Evolutionary conservation across 2,888 invertebrate genomes (phyloP), one percentile per base, ranked within the genome.

Genomic region (Exephanes ischioxanthus): DNA sequence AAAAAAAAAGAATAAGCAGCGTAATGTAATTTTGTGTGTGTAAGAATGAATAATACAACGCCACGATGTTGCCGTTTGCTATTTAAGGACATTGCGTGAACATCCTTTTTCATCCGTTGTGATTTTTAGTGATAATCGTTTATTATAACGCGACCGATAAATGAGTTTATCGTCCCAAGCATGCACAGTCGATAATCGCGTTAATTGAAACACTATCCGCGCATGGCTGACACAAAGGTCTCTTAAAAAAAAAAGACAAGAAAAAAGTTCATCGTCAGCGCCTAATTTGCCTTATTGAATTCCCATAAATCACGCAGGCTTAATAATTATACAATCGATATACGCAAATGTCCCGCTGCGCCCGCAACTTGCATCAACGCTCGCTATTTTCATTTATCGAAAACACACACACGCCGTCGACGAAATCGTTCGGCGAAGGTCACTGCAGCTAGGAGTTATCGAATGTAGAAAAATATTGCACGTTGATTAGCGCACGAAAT

Each of bases 41-140:
- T 85, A 84, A 78, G 86, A 88, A 86, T 88, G 89, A 87, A 86
- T 87, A 85, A 84, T 84, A 86, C 86, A 84, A 66, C 68, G 58
- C 67, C 53, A 77, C 45, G 37, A 84, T 78, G 78, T 85, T 80
- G 61, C 33, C 82, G 73, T 80, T 55, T 72, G 63, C 66, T 37
- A 55, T 75, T 68, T 26, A 61, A 70, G 51, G 45, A 70, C 22
- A 70, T 70, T 45, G 68, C 33, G 51, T n/a, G 51, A 58, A 58
- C 73, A 67, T 73, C 37, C 75, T 80, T 72, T 63, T 79, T 68
- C 66, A 72, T 33, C 45, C 67, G 78, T 83, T 76, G 79, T 63
- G 51, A 73, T 81, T 72, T 67, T 30, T 19, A 78, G 78, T 37
- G 37, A 61, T 73, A 68, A 19, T 58, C 67, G 22, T 53, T 79